Base-by-base conservation (phyloP, 1,140 invertebrate species). In the Ctenoplectra terminalis region DNA sequence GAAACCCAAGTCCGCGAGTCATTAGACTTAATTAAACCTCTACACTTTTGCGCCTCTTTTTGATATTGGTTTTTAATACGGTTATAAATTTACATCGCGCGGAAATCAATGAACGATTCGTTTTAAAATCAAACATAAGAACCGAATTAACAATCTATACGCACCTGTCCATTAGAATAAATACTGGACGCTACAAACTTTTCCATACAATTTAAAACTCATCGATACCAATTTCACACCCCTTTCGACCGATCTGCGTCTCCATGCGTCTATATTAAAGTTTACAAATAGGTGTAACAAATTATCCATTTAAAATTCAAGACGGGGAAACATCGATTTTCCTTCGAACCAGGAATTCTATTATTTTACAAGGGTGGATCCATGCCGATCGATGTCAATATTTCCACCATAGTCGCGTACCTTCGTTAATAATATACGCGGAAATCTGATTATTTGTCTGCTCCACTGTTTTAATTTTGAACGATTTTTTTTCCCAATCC, bases 361-460 rank as follows among this genome's bases (percentile, higher is more conserved):
- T 43, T 15, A 23, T 31, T 40, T 50, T 63, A 85, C 83, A 84
- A 70, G 76, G 80, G 63, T 80, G 60, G 82, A 81, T 31, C 52
- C 9, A 61, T 87, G 88, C 90, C 90, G 90, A 92, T 92, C 90
- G 89, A 90, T 91, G 90, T 90, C 91, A 90, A 92, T 93, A 92
- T 89, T 92, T 91, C 89, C 88, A 61, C 54, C 7, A 54, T 54
- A 13, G 31, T 23, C 84, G 46, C 75, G 75, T 88, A 89, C 87
- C 88, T 90, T 88, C 91, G 88, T 92, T 92, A 92, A 92, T 93
- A 92, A 93, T 93, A 92, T 91, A 93, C 90, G 91, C 87, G 89
- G 87, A 92, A 92, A 93, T 93, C 92, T 92, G 91, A 93, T 93
- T 93, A 93, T 93, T 93, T 93, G 93, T 92, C 90, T 91, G 88